Evolutionary conservation across 2,113 vertebrate genomes (phyloP).

Genomic region (Callithrix jacchus): DNA sequence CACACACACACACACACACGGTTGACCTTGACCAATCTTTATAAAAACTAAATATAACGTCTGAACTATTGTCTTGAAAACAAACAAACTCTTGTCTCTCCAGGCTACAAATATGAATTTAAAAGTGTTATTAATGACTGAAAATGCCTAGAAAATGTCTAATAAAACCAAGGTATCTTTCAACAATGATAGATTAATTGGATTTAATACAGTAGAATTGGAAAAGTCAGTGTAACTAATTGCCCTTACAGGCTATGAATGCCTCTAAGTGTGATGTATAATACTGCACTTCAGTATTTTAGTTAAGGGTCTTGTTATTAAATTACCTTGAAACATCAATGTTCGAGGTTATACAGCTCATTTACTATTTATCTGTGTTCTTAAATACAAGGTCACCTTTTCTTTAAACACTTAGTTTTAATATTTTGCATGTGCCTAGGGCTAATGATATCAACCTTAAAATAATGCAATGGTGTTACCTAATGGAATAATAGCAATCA

Average conservation of each 20-base stretch:
- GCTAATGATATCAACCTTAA: slow-evolving; percentile 48
- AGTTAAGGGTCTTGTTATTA: slow-evolving; percentile 71
- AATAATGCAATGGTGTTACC: slow-evolving; percentile 46
- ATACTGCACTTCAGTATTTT: slow-evolving; percentile 39
- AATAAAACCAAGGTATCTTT: slow-evolving; percentile 63
- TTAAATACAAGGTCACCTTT: slow-evolving; percentile 68
- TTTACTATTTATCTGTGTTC: slow-evolving; percentile 66
- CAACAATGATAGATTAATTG: slow-evolving; percentile 60
- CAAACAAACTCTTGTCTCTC: slow-evolving; percentile 36
- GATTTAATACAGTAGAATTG: slow-evolving; percentile 58
- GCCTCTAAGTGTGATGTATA: not conserved
- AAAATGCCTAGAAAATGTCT: slow-evolving; percentile 63
- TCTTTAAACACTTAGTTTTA: slow-evolving; percentile 58
- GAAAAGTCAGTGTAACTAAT: slow-evolving; percentile 65
- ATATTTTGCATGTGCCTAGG: slow-evolving; percentile 57
- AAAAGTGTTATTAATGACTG: slow-evolving; percentile 21
- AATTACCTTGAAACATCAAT: slow-evolving; percentile 70
- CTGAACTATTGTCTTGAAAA: slow-evolving; percentile 24
- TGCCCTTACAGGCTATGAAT: not conserved
- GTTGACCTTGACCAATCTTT: slow-evolving; percentile 34
- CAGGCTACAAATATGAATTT: slow-evolving; percentile 45
- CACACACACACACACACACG: not conserved
- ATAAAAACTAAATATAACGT: slow-evolving; percentile 23
- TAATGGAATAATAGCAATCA: slow-evolving; percentile 71
- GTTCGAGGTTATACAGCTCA: slow-evolving; percentile 54